Evolutionary conservation across 2,113 vertebrate genomes (phyloP), one percentile per base, ranked within the genome.

Genomic region (Glaucidium brasilianum): DNA sequence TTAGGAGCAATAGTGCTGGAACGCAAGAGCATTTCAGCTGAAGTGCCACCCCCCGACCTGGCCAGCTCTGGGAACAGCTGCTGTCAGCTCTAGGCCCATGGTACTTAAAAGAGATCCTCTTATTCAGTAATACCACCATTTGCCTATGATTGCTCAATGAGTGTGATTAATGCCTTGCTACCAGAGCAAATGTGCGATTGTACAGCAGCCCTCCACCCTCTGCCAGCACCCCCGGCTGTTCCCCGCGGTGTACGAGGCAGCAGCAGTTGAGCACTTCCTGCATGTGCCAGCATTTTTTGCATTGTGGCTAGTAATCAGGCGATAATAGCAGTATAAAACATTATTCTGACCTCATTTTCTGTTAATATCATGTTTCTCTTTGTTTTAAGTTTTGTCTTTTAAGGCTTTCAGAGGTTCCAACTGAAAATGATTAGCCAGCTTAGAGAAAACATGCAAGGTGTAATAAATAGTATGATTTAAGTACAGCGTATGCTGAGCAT

Each of bases 211-310:
- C 39, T 95, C 87, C 85, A 82, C 62, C 90, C 81, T 53, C 1
- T 0, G 53, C 63, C 4, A 1, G 76, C 79, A 76, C 34, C 49
- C 18, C 21, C 1, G 2, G 89, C 23, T 73, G 25, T 73, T 64
- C 71, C 55, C 76, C 2, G 2, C 49, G 73, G 73, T 8, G 1
- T 21, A 34, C 0, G 0, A 74, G 58, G 74, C 1, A 2, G 53
- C 0, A 0, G 49, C 49, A 5, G 3, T 81, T 58, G 49, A 69
- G 85, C 34, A 3, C n/a, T 76, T 90, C 43, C 47, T 52, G 12
- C 17, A 4, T 27, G 3, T 22, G 13, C 55, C 3, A 1, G 25
- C 29, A 17, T 18, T 56, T 59, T 60, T 50, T 29, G 10, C 67
- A 35, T 15, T 47, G 26, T 69, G 20, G 16, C 32, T 88, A n/a